A percentile compares a stretch with the other conserved stretches of the same genome.
Evolutionary conservation across 2,888 invertebrate species (phyloP).

Genomic region (Esperia sulphurella): DNA sequence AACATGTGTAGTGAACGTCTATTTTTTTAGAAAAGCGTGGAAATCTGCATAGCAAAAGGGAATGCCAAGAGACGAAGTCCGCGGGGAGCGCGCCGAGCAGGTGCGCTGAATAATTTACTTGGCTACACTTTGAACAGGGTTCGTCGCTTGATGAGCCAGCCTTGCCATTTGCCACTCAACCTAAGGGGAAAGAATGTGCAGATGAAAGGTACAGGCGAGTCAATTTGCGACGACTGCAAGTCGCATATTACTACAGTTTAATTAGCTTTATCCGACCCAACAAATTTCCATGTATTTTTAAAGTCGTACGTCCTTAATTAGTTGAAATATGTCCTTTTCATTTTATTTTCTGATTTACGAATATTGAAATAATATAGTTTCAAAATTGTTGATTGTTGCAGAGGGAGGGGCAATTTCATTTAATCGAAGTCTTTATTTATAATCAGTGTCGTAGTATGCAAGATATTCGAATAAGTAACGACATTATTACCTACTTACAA

Average conservation of each 20-base stretch:
- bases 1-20: background rate
- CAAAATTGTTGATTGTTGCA: too few species aligned
- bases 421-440: too few species aligned
- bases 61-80: conserved; percentile 26
- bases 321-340: too few species aligned
- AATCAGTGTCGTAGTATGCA: too few species aligned
- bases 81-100: conserved; percentile 38
- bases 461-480: too few species aligned
- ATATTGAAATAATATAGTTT: too few species aligned
- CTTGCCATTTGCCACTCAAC: conserved; percentile 24
- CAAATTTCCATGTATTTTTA: conserved; percentile 6
- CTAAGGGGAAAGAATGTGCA: conserved; percentile 15
- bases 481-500: too few species aligned
- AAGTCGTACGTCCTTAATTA: background rate
- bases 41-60: conserved; percentile 45
- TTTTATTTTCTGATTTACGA: too few species aligned
- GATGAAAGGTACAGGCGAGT: conserved; percentile 25
- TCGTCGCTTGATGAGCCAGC: conserved; percentile 29
- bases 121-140: conserved; percentile 38
- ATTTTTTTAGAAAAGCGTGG: conserved; percentile 16
- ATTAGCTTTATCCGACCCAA: conserved; percentile 20
- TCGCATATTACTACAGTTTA: conserved; percentile 19
- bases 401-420: too few species aligned
- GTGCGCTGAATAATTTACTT: conserved; percentile 53
- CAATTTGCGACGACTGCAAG: conserved; percentile 30